Percentiles rank a stretch among this genome's conserved stretches.
Evolutionary conservation across 2,888 invertebrate genomes (phyloP).

Genomic region (Scelioninae gen. 1): DNA sequence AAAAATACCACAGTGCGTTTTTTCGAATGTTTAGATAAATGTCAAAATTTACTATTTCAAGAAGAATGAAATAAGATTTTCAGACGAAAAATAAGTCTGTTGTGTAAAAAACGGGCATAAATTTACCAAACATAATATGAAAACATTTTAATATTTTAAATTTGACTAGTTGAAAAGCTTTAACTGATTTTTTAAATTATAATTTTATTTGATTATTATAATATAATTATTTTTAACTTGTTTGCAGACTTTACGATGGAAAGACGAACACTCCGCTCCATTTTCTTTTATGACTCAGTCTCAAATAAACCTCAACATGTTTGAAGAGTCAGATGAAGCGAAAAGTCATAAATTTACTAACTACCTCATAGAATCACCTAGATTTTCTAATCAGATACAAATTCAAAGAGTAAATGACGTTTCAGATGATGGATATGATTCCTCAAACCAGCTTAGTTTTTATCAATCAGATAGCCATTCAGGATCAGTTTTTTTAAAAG

Average conservation of each 20-base stretch:
- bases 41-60: too few relatives aligned
- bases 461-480: conserved; percentile 81
- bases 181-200: too few relatives aligned
- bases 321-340: conserved; percentile 75
- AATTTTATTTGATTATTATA: not conserved
- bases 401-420: conserved; percentile 76
- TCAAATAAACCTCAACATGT: conserved; percentile 88
- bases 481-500: conserved; percentile 77
- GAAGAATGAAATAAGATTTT: too few relatives aligned
- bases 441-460: conserved; percentile 77
- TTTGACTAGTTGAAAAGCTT: too few relatives aligned
- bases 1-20: too few relatives aligned
- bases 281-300: conserved; percentile 94
- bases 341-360: conserved; percentile 74
- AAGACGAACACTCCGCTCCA: conserved; percentile 94
- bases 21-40: too few relatives aligned
- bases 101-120: too few relatives aligned
- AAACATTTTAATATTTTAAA: too few relatives aligned
- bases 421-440: conserved; percentile 78
- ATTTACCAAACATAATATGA: too few relatives aligned
- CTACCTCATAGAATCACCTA: conserved; percentile 78
- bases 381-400: conserved; percentile 79
- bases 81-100: too few relatives aligned
- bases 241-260: conserved; percentile 85
- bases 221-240: conserved; percentile 19